Evolutionary conservation across 2,888 invertebrate species (phyloP).

Genomic region (Buathra laborator): DNA sequence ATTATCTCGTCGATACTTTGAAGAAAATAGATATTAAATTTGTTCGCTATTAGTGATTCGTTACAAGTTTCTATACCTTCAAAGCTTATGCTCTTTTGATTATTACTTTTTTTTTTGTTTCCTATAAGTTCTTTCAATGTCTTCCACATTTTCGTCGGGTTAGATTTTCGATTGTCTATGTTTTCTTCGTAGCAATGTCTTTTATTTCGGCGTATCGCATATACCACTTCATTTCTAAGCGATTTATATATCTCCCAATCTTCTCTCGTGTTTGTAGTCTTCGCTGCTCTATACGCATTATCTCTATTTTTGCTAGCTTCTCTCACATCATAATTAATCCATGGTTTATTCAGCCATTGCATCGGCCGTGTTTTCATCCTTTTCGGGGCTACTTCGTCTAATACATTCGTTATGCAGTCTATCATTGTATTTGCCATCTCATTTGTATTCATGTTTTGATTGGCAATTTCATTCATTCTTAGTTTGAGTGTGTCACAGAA

Average conservation of each 20-base stretch:
- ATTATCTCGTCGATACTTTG: neutral
- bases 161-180: no score
- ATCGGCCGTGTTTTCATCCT: conserved; percentile 13
- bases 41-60: no score
- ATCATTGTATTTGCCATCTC: conserved; percentile 13
- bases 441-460: neutral
- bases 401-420: neutral
- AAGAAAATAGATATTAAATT: no score
- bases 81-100: neutral
- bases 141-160: conserved; percentile 52
- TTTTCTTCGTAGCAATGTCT: no score
- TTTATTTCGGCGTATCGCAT: no score
- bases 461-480: neutral
- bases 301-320: conserved; percentile 26
- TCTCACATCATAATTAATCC: conserved; percentile 24
- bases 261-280: neutral
- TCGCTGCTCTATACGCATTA: conserved; percentile 13
- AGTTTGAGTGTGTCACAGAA: neutral
- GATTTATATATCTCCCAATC: conserved; percentile 24
- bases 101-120: conserved; percentile 20
- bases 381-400: conserved; percentile 17
- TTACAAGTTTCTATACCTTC: no score
- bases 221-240: no score
- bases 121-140: conserved; percentile 50
- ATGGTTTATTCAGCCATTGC: conserved; percentile 51